Conservation (phyloP, 2,113 vertebrate species). For the Rhabdomys dilectus region DNA sequence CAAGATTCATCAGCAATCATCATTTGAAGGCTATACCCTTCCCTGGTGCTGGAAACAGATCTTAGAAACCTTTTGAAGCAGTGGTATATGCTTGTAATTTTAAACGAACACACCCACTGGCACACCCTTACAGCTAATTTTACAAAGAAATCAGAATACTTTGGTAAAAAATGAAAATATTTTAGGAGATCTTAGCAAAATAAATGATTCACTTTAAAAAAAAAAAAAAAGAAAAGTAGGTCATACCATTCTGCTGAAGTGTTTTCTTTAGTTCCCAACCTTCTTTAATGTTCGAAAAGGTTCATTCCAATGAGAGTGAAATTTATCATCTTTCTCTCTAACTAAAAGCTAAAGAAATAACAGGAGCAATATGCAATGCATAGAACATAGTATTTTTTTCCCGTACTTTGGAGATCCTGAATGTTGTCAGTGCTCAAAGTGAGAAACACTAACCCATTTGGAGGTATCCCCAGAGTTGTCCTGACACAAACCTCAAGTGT, state of each 20-base stretch:
- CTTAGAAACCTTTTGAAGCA: conserved; percentile 4
- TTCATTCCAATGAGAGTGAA: conserved; percentile 48
- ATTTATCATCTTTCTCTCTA: conserved; percentile 64
- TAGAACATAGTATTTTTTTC: not conserved
- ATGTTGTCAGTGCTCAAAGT: not conserved
- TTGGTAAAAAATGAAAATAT: conserved; percentile 77
- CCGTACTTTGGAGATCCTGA: not conserved
- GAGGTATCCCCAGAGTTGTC: not conserved
- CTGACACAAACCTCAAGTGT: not conserved
- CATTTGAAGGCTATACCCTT: not conserved
- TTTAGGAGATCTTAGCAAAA: conserved; percentile 73
- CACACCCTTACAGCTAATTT: conserved; percentile 70
- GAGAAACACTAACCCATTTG: conserved; percentile 4
- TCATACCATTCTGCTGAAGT: conserved; percentile 51
- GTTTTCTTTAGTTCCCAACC: conserved; percentile 42
- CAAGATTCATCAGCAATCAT: conserved; percentile 13
- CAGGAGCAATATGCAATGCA: conserved; percentile 3
- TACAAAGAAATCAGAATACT: conserved; percentile 65
- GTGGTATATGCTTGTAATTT: conserved; percentile 65
- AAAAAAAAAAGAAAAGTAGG: too few species aligned
- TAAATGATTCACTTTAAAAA: conserved; percentile 53
- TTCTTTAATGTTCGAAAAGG: conserved; percentile 52
- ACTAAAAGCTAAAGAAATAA: conserved; percentile 17
- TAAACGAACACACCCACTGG: conserved; percentile 71
- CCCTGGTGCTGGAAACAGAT: conserved; percentile 7